Conservation (phyloP, 2,113 vertebrate species). For the Entomyzon cyanotis region DNA sequence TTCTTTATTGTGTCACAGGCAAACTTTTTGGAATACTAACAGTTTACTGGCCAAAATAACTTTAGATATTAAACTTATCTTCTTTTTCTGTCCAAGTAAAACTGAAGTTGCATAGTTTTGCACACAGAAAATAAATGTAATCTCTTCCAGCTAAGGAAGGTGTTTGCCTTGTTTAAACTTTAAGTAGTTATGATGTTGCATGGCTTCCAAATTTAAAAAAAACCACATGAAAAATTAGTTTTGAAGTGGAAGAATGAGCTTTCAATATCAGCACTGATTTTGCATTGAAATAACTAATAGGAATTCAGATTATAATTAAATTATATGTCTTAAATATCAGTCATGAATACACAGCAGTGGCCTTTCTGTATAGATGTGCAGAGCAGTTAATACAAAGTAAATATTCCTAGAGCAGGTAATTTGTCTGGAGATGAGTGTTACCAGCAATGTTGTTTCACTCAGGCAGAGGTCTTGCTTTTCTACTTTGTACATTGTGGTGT, state of each 20-base stretch:
- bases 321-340: not conserved
- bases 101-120: not conserved
- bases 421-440: not conserved
- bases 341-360: not conserved
- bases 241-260: not conserved
- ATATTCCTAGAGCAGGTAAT: not conserved
- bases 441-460: not conserved
- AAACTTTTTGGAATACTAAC: not conserved
- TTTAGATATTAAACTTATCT: not conserved
- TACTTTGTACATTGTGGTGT: not conserved
- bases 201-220: not conserved
- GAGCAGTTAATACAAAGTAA: not conserved
- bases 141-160: not conserved
- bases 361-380: not conserved
- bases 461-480: not conserved
- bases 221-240: not conserved
- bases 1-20: not conserved
- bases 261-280: not conserved
- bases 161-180: not conserved
- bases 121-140: not conserved
- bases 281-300: not conserved
- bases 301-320: not conserved
- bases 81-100: not conserved
- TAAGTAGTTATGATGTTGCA: fast-evolving
- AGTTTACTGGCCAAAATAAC: not conserved